A percentile compares a stretch with the other conserved stretches of the same genome.
Conservation (phyloP, 1,140 invertebrate species). For the Semibalanus balanoides region DNA sequence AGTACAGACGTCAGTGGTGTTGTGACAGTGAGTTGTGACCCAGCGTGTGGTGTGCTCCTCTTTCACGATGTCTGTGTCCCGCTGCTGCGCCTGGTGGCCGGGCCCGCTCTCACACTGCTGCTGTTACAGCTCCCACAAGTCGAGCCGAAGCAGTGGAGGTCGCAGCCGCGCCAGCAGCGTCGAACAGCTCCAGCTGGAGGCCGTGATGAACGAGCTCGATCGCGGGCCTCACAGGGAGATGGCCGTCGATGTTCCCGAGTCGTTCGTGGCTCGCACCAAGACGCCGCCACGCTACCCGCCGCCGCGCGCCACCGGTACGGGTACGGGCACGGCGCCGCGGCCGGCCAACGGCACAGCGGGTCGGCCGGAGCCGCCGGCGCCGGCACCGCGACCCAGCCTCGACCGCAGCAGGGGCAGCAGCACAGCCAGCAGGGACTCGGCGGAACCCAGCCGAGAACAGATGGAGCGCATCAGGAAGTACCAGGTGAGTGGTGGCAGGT, state of each 20-base stretch:
- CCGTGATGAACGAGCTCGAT: slow-evolving; percentile 29
- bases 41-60: too few species aligned
- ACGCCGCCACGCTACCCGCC: slow-evolving; percentile 69
- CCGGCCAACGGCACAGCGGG: neutral
- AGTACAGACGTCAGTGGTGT: too few species aligned
- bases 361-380: neutral
- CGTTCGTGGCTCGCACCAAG: slow-evolving; percentile 79
- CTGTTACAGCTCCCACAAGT: slow-evolving; percentile 21
- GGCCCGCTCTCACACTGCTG: neutral
- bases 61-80: neutral
- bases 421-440: neutral
- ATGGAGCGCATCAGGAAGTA: slow-evolving; percentile 78
- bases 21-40: too few species aligned
- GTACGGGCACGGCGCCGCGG: neutral
- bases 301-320: neutral
- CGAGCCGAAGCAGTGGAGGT: slow-evolving; percentile 20
- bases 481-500: slow-evolving; percentile 32
- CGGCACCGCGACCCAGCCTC: neutral
- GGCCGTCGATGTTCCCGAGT: slow-evolving; percentile 94
- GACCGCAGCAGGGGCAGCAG: neutral
- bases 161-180: slow-evolving; percentile 15
- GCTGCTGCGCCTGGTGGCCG: neutral
- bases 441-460: slow-evolving; percentile 56
- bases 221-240: slow-evolving; percentile 53
- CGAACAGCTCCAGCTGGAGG: slow-evolving; percentile 27